Base-by-base conservation (phyloP, 2,888 invertebrate genomes). In the Hetaerina titia region DNA sequence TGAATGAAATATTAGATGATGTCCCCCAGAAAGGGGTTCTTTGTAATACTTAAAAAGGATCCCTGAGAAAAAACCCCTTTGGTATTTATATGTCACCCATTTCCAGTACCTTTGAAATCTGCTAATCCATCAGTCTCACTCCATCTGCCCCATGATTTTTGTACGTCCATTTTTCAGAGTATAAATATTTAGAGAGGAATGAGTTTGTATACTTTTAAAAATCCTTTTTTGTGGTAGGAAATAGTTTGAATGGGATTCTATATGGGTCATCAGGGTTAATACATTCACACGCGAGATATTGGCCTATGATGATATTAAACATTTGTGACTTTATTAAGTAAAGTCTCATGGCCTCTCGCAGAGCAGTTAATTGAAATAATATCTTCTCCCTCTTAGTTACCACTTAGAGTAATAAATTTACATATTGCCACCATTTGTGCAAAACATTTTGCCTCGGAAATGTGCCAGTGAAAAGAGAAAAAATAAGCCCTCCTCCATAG, bases 91-190 rank as follows among this genome's bases (percentile, higher is more conserved):
- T 92, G 69, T 69, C 56, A 69, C 69, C 92, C 92, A 92, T 92
- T 92, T 92, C 92, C 69, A 69, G 92, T 92, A 92, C 92, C 69
- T 92, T 92, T 92, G 92, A 69, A 69, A 92, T 69, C 92, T 22
- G 92, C 92, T 92, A 69, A 69, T 92, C 92, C 92, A 92, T 56
- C 69, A 69, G 19, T 69, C 92, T 64, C 64, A 92, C 69, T 92
- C 92, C 57, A 58, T 89, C 58, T 92, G 56, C 92, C 92, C 92
- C 92, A 74, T 64, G 69, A 92, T 92, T 69, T 92, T 92, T 92
- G 92, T 92, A 92, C 92, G 92, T 92, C 92, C 92, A 92, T 92
- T 92, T 92, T 92, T 92, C 92, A 92, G 92, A 92, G 92, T 92
- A 92, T 92, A 74, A 92, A 92, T 92, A 92, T 92, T 74, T 92